Base-by-base conservation (phyloP, 2,797 vertebrate species). In the Aulostomus chinensis region DNA sequence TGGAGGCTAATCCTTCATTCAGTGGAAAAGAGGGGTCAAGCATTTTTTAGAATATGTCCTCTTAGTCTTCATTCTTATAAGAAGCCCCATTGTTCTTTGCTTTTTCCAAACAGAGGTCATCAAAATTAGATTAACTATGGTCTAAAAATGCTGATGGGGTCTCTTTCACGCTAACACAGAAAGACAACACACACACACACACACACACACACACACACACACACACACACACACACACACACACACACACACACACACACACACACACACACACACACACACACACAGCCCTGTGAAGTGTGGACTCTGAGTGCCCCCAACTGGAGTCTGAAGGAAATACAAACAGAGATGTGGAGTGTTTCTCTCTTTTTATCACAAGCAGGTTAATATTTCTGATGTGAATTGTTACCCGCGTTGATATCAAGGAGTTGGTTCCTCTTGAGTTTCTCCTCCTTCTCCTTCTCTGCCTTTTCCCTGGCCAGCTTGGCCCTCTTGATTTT, bases 381-480 rank as follows among this genome's bases (percentile, higher is more conserved):
- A 64, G 5, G 36, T 35, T 40, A 58, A 67, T 4, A 55, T 29
- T 58, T 24, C 36, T 15, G 15, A 67, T 31, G 14, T 11, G 43
- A 46, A 39, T 41, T n/a, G n/a, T 81, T 84, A 94, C 93, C 95
- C 86, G 92, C 79, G 26, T 88, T 92, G 68, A 89, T 92, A 77
- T 90, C 92, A 20, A 88, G 89, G 10, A 91, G 58, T 28, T 94
- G 81, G 10, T 69, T 93, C 79, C 73, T 92, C 85, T 94, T 95
- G 46, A 89, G 85, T 68, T 94, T 92, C 70, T 94, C 93, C 55
- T 88, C 87, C 14, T 86, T 88, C 48, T 95, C 90, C 77, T 91
- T 93, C 73, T 94, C 92, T 0, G 92, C 93, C 68, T 93, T 93
- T 67, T 94, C 94, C 74, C 90, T 90, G 0, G 88, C 91, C 66